Evolutionary conservation across 2,888 invertebrate species (phyloP).

Genomic region (Antitype chi): DNA sequence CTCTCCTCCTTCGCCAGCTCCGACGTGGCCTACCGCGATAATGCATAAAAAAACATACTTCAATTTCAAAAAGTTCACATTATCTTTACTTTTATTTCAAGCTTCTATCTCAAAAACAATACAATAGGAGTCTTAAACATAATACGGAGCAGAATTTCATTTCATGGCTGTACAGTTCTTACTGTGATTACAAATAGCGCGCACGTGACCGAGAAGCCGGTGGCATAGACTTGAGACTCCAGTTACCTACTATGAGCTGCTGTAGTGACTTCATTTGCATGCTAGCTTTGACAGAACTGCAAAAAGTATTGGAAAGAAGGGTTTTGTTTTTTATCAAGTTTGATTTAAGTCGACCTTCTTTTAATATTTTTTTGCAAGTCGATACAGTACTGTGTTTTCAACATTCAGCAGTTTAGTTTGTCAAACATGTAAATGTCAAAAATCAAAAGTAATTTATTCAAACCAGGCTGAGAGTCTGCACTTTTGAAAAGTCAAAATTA

Average conservation of each 20-base stretch:
- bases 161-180: conserved; percentile 56
- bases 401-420: background rate
- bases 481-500: too few relatives aligned
- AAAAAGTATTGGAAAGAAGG: background rate
- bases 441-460: too few relatives aligned
- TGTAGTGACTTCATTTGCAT: conserved; percentile 59
- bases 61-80: too few relatives aligned
- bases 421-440: too few relatives aligned
- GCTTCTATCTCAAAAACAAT: conserved; percentile 7
- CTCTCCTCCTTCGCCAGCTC: too few relatives aligned
- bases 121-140: conserved; percentile 7
- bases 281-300: conserved; percentile 19
- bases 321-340: conserved; percentile 28
- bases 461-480: too few relatives aligned
- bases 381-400: too few relatives aligned
- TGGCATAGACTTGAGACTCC: conserved; percentile 45
- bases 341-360: background rate
- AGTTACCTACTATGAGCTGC: conserved; percentile 28
- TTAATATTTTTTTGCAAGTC: background rate
- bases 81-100: too few relatives aligned
- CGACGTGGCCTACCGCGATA: too few relatives aligned
- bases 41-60: too few relatives aligned
- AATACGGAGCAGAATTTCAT: conserved; percentile 44
- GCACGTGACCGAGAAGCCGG: conserved; percentile 61
- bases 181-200: conserved; percentile 64